Evolutionary conservation across 2,888 invertebrate genomes (phyloP), one percentile per base, ranked within the genome.

Genomic region (Caenorhabditis panamensis): DNA sequence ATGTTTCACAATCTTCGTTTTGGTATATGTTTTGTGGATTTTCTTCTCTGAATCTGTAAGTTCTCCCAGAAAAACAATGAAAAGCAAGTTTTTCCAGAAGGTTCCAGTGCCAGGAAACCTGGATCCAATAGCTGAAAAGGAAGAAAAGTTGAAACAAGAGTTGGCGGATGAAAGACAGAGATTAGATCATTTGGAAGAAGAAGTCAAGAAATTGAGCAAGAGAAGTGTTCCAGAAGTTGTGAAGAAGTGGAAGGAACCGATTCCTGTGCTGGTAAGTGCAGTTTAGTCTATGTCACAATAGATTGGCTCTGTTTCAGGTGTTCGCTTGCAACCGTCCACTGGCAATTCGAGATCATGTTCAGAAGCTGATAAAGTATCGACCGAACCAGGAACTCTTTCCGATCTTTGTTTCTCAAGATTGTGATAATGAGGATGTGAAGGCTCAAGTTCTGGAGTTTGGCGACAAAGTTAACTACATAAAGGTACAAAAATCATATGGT

Each of bases 371-470:
- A 79, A 94, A 94, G 92, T 91, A 91, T 80, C 91, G 93, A 36
- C 95, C 96, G 4, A 94, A 94, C 90, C 93, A 94, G 61, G 94
- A 95, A 68, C 95, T 94, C 82, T 98, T 98, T 93, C 99, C 98
- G 4, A 96, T 99, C 75, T 95, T 98, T 84, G 96, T 99, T n/a
- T 96, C 96, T 82, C 93, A 96, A 94, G 99, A 99, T 91, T 99
- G 99, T 92, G 95, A 95, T 20, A 96, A 98, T 93, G 94, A 94
- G 82, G 94, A 94, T 24, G 98, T 98, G 0, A 94, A 95, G 73
- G 93, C 95, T 82, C 94, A 95, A 13, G 95, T 98, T 79, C 93
- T 94, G 80, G 93, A 93, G 16, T 98, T 95, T 92, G 94, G 95
- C 0, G 94, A 94, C 24, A 58, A 86, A 47, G 85, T 87, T 22